Evolutionary conservation across 1,140 invertebrate species (phyloP).

Genomic region (Sesamia nonagrioides): DNA sequence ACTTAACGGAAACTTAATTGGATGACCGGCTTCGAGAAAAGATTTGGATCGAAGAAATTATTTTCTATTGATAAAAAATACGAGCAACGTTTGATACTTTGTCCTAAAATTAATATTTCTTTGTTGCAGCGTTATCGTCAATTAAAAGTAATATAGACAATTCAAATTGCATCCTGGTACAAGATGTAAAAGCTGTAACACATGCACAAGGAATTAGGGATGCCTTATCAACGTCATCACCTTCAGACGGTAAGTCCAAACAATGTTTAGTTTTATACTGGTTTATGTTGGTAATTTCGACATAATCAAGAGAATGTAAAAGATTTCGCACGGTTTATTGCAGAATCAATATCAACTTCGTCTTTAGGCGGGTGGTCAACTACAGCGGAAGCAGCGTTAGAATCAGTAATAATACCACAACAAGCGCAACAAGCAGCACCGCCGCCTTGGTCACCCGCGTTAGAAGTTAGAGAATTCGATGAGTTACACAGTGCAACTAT

Average conservation of each 20-base stretch:
- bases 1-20: conserved; percentile 69
- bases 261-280: not conserved
- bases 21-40: conserved; percentile 58
- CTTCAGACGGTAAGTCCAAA: conserved; percentile 90
- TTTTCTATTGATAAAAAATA: conserved; percentile 35
- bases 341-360: conserved; percentile 88
- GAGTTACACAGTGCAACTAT: conserved; percentile 94
- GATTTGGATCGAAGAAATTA: conserved; percentile 53
- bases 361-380: conserved; percentile 84
- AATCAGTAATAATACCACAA: conserved; percentile 89
- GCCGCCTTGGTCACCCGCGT: conserved; percentile 92
- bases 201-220: conserved; percentile 93
- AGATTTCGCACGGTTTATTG: conserved; percentile 52
- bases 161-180: conserved; percentile 95
- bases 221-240: conserved; percentile 91
- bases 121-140: conserved; percentile 94
- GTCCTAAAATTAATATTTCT: conserved; percentile 55
- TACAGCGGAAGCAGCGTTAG: conserved; percentile 86
- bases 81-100: conserved; percentile 25
- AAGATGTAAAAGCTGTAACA: conserved; percentile 96
- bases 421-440: conserved; percentile 90
- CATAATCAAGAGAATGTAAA: not conserved
- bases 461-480: conserved; percentile 94
- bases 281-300: not conserved
- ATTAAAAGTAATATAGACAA: conserved; percentile 94